These are phyloP conservation scores for Morbakka virulenta DNA, from an alignment of 30 jellyfish, hydroid and myxozoan genomes.

Conservation along the genomic window DNA sequence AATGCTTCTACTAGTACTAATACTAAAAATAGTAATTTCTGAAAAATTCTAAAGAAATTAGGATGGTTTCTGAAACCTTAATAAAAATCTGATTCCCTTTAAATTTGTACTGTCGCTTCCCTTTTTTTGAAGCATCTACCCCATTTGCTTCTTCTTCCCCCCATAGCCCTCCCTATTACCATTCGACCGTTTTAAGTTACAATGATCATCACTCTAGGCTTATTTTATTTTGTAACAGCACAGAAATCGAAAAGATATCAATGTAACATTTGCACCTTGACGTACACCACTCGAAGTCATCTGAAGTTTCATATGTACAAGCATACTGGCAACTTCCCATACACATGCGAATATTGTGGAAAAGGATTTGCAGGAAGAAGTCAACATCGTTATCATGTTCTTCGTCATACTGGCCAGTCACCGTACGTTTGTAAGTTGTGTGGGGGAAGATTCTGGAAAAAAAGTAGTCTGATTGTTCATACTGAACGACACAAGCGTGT, in stretches of 20 bases:
- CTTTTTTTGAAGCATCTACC: no score
- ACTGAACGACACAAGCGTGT: no score
- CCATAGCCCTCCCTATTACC: no score
- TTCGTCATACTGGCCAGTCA: conserved; percentile 80
- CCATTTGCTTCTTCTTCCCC: no score
- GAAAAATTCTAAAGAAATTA: no score
- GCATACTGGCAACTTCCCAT: conserved; percentile 84
- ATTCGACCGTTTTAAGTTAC: no score
- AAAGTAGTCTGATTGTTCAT: conserved; percentile 64
- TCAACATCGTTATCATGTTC: conserved; percentile 67
- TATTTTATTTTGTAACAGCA: neutral
- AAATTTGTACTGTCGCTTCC: no score
- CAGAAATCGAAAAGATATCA: conserved; percentile 58
- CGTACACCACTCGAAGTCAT: conserved; percentile 82
- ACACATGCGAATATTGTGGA: conserved; percentile 68
- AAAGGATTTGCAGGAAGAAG: conserved; percentile 88
- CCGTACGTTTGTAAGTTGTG: conserved; percentile 71
- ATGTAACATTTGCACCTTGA: conserved; percentile 60
- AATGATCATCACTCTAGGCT: no score
- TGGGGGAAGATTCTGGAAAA: conserved; percentile 81
- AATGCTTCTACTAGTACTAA: no score
- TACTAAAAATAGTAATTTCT: no score
- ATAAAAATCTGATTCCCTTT: no score
- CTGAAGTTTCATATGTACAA: conserved; percentile 79
- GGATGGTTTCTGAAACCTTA: no score